Conservation (phyloP, 2,797 vertebrate genomes). For the Liasis olivaceus region DNA sequence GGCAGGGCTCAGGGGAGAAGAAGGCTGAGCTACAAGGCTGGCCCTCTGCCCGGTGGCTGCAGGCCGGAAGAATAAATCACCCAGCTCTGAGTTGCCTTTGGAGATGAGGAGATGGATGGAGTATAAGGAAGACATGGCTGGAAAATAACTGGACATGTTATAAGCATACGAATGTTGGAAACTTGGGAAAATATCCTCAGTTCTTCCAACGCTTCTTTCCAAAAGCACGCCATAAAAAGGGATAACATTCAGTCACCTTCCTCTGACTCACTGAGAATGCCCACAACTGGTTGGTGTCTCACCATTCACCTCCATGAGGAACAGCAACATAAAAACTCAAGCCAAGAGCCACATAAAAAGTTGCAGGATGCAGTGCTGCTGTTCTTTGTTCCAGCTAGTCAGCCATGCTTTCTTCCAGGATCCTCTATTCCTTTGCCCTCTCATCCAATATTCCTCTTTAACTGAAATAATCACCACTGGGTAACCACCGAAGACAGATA, state of each 20-base stretch:
- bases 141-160: constrained; percentile 10
- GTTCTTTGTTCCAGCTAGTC: background rate
- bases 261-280: constrained; percentile 21
- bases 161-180: constrained; percentile 27
- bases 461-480: background rate
- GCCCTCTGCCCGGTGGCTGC: background rate
- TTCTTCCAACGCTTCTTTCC: constrained; percentile 35
- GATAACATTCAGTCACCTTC: constrained; percentile 24
- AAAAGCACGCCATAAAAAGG: constrained; percentile 26
- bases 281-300: constrained; percentile 5
- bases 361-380: background rate
- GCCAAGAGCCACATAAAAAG: background rate
- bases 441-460: background rate
- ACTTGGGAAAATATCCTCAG: constrained; percentile 10
- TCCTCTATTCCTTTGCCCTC: background rate
- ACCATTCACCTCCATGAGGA: background rate
- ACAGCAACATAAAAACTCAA: background rate
- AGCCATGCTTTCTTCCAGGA: background rate
- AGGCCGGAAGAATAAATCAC: constrained; percentile 21
- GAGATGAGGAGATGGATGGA: constrained; percentile 23
- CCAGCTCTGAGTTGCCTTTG: background rate
- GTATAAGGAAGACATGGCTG: constrained; percentile 19
- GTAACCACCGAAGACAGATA: background rate
- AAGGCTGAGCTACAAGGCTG: background rate
- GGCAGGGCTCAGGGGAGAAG: background rate